phyloP scores from a whole-genome alignment of 2,888 invertebrate genomes.

The Coelinius sp. region DNA sequence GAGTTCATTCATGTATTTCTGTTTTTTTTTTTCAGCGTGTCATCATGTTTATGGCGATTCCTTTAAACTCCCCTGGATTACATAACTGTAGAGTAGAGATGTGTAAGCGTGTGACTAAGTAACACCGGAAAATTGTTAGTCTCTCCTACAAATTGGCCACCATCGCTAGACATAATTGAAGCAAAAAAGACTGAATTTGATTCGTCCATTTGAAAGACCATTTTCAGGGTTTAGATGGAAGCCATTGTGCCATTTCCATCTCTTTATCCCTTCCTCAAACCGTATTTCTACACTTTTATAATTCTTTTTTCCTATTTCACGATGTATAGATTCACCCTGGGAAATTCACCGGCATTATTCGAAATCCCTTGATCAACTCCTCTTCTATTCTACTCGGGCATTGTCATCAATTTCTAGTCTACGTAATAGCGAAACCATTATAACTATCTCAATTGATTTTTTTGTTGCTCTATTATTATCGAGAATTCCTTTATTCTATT shows the following conservation, averaged over 20 bases:
- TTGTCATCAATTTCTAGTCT: constrained; percentile 28
- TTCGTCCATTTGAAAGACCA: constrained; percentile 33
- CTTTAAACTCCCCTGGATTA: neutral
- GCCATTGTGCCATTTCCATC: constrained; percentile 7
- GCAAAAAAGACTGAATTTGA: neutral
- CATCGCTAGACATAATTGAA: constrained; percentile 30
- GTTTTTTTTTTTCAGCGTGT: neutral
- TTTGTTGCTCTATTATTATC: constrained; percentile 29
- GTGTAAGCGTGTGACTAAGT: constrained; percentile 16
- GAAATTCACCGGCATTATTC: neutral
- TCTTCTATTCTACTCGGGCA: neutral
- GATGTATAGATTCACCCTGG: neutral
- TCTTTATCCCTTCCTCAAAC: constrained; percentile 13
- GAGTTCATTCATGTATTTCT: too few species aligned
- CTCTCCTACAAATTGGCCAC: constrained; percentile 24
- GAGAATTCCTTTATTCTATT: neutral
- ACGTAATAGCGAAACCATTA: constrained; percentile 13
- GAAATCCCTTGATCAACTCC: constrained; percentile 5
- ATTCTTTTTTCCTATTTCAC: neutral
- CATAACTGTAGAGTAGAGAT: neutral
- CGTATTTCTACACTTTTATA: constrained; percentile 2
- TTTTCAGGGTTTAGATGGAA: constrained; percentile 16
- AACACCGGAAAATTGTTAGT: constrained; percentile 27
- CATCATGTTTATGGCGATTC: neutral
- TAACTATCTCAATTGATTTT: neutral